These are phyloP conservation scores for Mermis nigrescens DNA, from an alignment of 2,888 invertebrate genomes.

Conservation along the genomic window DNA sequence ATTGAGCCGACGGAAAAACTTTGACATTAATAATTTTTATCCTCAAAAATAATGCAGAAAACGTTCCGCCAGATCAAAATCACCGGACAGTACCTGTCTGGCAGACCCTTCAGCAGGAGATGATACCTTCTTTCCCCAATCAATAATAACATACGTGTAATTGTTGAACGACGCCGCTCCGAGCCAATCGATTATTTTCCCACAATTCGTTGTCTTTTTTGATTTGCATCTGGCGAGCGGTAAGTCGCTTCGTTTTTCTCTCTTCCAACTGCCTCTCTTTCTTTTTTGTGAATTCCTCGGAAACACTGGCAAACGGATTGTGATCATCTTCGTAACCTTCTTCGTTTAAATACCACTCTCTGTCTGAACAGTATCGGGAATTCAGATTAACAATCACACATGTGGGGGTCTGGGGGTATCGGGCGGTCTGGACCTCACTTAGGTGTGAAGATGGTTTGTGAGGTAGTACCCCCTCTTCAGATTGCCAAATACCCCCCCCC, in stretches of 20 bases:
- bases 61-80: too few relatives aligned
- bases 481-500: too few relatives aligned
- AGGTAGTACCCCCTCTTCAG: too few relatives aligned
- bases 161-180: conserved; percentile 65
- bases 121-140: conserved; percentile 24
- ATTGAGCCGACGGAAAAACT: too few relatives aligned
- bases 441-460: too few relatives aligned
- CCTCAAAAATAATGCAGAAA: too few relatives aligned
- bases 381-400: too few relatives aligned
- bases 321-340: conserved; percentile 47
- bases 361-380: conserved; percentile 55
- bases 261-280: conserved; percentile 81
- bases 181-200: conserved; percentile 93
- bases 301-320: conserved; percentile 56
- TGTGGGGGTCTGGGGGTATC: too few relatives aligned
- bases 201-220: conserved; percentile 88
- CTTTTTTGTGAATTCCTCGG: conserved; percentile 68
- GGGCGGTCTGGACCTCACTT: too few relatives aligned
- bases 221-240: conserved; percentile 84
- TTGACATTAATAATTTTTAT: too few relatives aligned
- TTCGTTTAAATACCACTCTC: conserved; percentile 80
- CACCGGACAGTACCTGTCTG: too few relatives aligned
- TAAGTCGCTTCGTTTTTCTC: conserved; percentile 69
- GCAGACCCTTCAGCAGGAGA: too few relatives aligned
- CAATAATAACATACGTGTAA: conserved; percentile 39